A percentile compares a stretch with the other conserved stretches of the same genome.
Evolutionary conservation across 2,113 vertebrate species (phyloP).

Genomic region (Diphyllodes magnificus): DNA sequence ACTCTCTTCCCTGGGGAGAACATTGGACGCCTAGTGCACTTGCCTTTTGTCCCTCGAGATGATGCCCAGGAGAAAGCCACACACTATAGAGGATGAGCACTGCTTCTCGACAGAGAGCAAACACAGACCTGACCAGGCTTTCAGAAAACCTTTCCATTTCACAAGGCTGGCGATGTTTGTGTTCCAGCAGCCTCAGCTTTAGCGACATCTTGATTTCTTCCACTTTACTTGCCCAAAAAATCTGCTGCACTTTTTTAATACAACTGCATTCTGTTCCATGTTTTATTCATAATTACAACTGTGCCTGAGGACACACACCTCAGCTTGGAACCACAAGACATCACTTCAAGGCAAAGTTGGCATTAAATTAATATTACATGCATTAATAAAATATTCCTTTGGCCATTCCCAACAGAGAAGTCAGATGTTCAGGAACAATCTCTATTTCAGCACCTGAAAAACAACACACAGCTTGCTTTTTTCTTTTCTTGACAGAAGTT

Average conservation of each 20-base stretch:
- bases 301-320: not conserved
- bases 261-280: not conserved
- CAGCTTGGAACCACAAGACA: not conserved
- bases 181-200: not conserved
- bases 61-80: not conserved
- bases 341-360: not conserved
- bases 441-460: not conserved
- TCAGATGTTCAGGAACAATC: not conserved
- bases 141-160: not conserved
- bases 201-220: not conserved
- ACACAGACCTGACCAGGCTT: not conserved
- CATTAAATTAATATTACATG: not conserved
- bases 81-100: fast-evolving
- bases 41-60: not conserved
- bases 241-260: not conserved
- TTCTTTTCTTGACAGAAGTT: not conserved
- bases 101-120: not conserved
- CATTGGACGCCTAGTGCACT: too few species aligned
- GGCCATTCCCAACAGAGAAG: not conserved
- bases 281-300: not conserved
- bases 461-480: not conserved
- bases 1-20: not conserved
- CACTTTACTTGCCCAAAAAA: not conserved
- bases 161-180: not conserved
- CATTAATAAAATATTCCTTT: not conserved